Percentiles rank a stretch among this genome's conserved stretches.
Conservation (phyloP, 1,140 invertebrate genomes). For the Drosophila sproati region DNA sequence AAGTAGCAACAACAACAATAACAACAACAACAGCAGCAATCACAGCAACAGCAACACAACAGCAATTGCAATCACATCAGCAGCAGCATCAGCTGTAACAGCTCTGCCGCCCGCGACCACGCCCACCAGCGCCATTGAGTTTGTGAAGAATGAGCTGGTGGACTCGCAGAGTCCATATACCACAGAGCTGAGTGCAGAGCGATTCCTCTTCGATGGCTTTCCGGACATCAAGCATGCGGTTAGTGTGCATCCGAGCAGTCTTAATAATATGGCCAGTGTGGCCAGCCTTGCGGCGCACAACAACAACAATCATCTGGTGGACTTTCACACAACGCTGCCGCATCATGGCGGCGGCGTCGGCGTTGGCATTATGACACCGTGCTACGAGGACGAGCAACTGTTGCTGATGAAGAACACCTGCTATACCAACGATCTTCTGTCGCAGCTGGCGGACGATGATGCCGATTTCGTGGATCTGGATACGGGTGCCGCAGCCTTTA, state of each 20-base stretch:
- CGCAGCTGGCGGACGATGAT: constrained; percentile 66
- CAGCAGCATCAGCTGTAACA: constrained; percentile 20
- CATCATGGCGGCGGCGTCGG: constrained; percentile 44
- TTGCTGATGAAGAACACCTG: constrained; percentile 76
- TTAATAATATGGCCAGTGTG: constrained; percentile 52
- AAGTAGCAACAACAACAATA: constrained; percentile 19
- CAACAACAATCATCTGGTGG: constrained; percentile 64
- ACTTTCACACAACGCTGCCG: constrained; percentile 61
- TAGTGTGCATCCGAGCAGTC: constrained; percentile 62
- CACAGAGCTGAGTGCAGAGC: constrained; percentile 75
- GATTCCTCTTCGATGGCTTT: constrained; percentile 78
- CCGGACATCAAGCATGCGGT: constrained; percentile 83
- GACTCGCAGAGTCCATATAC: constrained; percentile 83
- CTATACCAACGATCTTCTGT: constrained; percentile 67
- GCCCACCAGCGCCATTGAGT: constrained; percentile 75
- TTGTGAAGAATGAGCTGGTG: constrained; percentile 80
- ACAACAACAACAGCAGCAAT: constrained; percentile 23
- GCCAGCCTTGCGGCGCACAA: constrained; percentile 43
- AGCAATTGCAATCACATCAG: constrained; percentile 28
- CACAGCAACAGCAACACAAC: constrained; percentile 19
- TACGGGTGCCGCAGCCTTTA: constrained; percentile 70
- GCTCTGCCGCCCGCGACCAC: constrained; percentile 44
- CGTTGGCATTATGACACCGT: constrained; percentile 55
- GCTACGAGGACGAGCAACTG: constrained; percentile 69
- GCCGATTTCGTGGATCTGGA: constrained; percentile 81